Evolutionary conservation across 2,888 invertebrate species (phyloP), one percentile per base, ranked within the genome.

Genomic region (Heliconius cydno): DNA sequence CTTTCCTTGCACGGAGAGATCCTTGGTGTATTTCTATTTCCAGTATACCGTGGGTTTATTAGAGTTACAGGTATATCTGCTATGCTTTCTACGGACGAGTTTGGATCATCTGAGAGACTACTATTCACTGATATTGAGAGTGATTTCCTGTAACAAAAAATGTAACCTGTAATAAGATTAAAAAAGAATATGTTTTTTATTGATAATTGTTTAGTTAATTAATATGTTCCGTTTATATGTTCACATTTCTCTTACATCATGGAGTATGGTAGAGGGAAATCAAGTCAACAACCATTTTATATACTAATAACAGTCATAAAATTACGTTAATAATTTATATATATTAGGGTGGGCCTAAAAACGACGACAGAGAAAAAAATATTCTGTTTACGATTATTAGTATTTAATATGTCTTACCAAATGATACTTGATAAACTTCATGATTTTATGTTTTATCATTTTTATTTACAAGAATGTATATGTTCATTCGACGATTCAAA

Each of bases 1-100:
- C 38, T 79, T 79, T 76, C 76, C 74, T 75, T 79, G 41, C 46
- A 60, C 82, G 84, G 66, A 80, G 73, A 75, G 2, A 52, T 25
- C 13, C 41, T 65, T 25, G 28, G 28, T 41, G 34, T 60, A 25
- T 30, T 19, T 60, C 34, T 34, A 10, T 13, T 88, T 0, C 90
- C 89, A 0, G 90, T 87, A 80, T 93, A 93, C 0, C 91, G 88
- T 0, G 93, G 92, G 85, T 94, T 94, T 77, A 94, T 89, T 0
- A 94, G 87, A 0, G 94, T 94, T 7, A 94, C 83, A 0, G 95
- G 92, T 6, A 94, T 92, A 80, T 95, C 95, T 0, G 94, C 95
- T 71, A 95, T 94, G 82, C 94, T 94, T 72, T 95, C 95, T 79
- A 94, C 87, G 0, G 94, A 93, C 0, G 91, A 90, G 85, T 92